phyloP scores from a whole-genome alignment of 2,888 invertebrate species.

The Epinotia brunnichana region DNA sequence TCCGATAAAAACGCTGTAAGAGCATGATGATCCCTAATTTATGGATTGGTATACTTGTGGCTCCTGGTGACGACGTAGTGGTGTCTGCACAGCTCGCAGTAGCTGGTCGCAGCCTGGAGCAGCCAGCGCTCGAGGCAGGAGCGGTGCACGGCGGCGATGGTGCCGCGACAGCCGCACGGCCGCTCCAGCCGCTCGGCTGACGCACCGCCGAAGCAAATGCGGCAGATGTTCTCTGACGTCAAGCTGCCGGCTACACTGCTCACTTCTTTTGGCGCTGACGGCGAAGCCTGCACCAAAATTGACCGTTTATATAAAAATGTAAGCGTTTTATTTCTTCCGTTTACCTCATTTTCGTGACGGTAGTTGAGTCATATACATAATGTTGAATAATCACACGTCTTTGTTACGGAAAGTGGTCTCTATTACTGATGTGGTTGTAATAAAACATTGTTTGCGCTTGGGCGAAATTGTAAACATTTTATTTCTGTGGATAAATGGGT shows the following conservation, averaged over 20 bases:
- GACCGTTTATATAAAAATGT: background rate
- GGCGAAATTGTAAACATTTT: too few relatives aligned
- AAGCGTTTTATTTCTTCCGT: background rate
- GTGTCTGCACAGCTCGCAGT: conserved; percentile 79
- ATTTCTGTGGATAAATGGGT: too few relatives aligned
- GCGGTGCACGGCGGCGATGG: conserved; percentile 79
- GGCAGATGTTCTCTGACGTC: conserved; percentile 73
- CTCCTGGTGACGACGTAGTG: conserved; percentile 76
- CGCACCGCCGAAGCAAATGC: conserved; percentile 80
- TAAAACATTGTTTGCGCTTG: too few relatives aligned
- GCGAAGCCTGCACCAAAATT: conserved; percentile 52
- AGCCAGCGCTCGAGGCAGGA: conserved; percentile 79
- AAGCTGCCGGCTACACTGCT: conserved; percentile 62
- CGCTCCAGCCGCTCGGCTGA: conserved; percentile 77
- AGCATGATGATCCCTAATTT: background rate
- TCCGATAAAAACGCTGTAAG: too few relatives aligned
- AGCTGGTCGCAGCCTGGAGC: conserved; percentile 76
- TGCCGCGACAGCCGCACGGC: conserved; percentile 78
- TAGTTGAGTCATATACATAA: too few relatives aligned
- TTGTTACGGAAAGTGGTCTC: too few relatives aligned
- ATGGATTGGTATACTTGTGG: conserved; percentile 63
- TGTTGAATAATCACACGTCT: too few relatives aligned
- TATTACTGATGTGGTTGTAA: too few relatives aligned
- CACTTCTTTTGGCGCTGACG: conserved; percentile 60
- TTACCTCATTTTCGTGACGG: too few relatives aligned